Conservation (phyloP, 2,113 vertebrate species). For the Oncorhynchus clarkii region DNA sequence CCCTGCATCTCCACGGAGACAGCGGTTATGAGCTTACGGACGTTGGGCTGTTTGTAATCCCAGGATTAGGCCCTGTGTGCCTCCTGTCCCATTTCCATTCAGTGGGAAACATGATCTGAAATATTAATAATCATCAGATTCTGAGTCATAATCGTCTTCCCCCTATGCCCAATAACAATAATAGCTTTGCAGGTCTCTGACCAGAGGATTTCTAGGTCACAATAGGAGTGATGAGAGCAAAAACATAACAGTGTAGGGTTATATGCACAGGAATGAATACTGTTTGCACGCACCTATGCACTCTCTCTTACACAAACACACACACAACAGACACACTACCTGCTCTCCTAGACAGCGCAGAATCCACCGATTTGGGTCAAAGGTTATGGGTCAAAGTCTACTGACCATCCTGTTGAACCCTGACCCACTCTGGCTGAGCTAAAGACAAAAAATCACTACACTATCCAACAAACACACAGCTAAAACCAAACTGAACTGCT, state of each 20-base stretch:
- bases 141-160: slow-evolving; percentile 33
- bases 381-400: slow-evolving; percentile 42
- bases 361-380: slow-evolving; percentile 42
- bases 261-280: neutral
- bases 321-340: neutral
- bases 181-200: slow-evolving; percentile 26
- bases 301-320: neutral
- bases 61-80: slow-evolving; percentile 60
- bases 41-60: slow-evolving; percentile 63
- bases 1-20: slow-evolving; percentile 35
- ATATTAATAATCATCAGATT: slow-evolving; percentile 61
- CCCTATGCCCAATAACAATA: slow-evolving; percentile 41
- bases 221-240: slow-evolving; percentile 33
- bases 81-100: slow-evolving; percentile 61
- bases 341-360: slow-evolving; percentile 27
- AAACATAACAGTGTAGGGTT: neutral
- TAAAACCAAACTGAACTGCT: neutral
- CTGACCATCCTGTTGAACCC: slow-evolving; percentile 1
- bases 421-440: slow-evolving; percentile 26
- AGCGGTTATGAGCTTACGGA: slow-evolving; percentile 41
- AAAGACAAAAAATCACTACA: neutral
- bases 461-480: neutral
- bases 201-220: slow-evolving; percentile 13
- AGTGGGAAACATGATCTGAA: slow-evolving; percentile 57
- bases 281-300: neutral